These are phyloP conservation scores for Eledone cirrhosa DNA, from an alignment of 2,888 invertebrate species.

Conservation along the genomic window DNA sequence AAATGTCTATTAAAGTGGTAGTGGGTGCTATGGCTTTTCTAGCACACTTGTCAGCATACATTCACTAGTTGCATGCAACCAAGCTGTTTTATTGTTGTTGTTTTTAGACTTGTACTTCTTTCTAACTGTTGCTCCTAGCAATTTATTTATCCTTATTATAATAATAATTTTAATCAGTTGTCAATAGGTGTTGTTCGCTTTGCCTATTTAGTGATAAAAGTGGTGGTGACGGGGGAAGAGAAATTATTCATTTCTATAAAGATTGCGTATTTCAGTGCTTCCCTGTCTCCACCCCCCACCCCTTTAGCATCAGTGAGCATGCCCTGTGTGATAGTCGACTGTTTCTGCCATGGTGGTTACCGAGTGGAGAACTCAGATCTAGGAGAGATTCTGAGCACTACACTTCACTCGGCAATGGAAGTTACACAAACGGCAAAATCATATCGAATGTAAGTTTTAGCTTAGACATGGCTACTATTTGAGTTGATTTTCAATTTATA, in stretches of 20 bases:
- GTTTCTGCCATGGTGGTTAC: constrained; percentile 48
- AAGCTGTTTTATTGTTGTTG: not conserved
- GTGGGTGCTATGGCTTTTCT: not conserved
- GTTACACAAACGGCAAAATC: constrained; percentile 55
- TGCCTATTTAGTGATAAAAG: no score
- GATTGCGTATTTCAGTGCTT: not conserved
- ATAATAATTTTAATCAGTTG: no score
- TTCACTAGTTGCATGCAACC: constrained; percentile 16
- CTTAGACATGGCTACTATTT: no score
- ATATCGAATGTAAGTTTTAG: constrained; percentile 56
- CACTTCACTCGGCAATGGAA: constrained; percentile 47
- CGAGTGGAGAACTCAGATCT: constrained; percentile 39
- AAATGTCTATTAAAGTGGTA: not conserved
- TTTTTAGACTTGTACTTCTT: no score
- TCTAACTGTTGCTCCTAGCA: no score
- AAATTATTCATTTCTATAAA: constrained; percentile 17
- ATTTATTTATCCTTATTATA: no score
- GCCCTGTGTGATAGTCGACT: constrained; percentile 43
- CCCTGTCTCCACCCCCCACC: constrained; percentile 30
- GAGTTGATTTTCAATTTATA: no score
- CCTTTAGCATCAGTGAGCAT: constrained; percentile 33
- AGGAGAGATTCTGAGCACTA: constrained; percentile 36
- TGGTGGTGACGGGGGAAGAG: not conserved
- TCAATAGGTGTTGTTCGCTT: no score
- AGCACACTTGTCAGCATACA: not conserved